phyloP scores from a whole-genome alignment of 2,113 vertebrate genomes.

The Salvelinus namaycush region DNA sequence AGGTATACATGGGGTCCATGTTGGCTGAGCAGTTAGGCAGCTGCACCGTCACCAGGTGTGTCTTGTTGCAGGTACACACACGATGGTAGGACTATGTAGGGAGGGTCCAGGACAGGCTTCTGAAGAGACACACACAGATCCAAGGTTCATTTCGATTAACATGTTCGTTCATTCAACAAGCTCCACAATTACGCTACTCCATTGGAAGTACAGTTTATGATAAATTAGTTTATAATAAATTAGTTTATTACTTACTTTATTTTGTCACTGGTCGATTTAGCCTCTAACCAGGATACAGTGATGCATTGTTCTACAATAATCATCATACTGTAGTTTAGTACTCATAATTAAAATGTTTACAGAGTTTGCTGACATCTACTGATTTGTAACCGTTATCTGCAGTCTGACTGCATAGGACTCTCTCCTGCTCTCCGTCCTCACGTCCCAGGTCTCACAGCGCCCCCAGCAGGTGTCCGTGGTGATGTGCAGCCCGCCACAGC shows the following conservation, averaged over 20 bases:
- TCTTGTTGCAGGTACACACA: slow-evolving; percentile 91
- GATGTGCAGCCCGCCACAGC: slow-evolving; percentile 83
- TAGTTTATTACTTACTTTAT: too few species aligned
- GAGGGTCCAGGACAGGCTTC: slow-evolving; percentile 87
- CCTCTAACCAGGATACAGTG: too few species aligned
- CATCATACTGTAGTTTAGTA: too few species aligned
- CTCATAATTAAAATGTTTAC: too few species aligned
- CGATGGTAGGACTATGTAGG: slow-evolving; percentile 84
- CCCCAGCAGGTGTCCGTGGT: slow-evolving; percentile 97
- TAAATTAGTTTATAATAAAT: too few species aligned
- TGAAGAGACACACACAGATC: slow-evolving; percentile 46
- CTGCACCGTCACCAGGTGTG: slow-evolving; percentile 78
- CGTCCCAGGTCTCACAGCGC: slow-evolving; percentile 97
- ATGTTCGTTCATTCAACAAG: background rate
- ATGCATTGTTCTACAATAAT: too few species aligned
- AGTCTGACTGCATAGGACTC: background rate
- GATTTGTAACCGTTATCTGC: too few species aligned
- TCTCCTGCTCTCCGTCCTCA: slow-evolving; percentile 56
- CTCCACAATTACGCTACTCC: background rate
- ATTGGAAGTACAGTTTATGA: too few species aligned
- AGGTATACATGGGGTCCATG: slow-evolving; percentile 85
- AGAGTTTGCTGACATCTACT: too few species aligned
- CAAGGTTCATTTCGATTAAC: background rate
- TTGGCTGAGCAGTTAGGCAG: slow-evolving; percentile 78
- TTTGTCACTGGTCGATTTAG: too few species aligned